Base-by-base conservation (phyloP, 2,113 vertebrate species). In the Pseudorhombus dupliciocellatus region DNA sequence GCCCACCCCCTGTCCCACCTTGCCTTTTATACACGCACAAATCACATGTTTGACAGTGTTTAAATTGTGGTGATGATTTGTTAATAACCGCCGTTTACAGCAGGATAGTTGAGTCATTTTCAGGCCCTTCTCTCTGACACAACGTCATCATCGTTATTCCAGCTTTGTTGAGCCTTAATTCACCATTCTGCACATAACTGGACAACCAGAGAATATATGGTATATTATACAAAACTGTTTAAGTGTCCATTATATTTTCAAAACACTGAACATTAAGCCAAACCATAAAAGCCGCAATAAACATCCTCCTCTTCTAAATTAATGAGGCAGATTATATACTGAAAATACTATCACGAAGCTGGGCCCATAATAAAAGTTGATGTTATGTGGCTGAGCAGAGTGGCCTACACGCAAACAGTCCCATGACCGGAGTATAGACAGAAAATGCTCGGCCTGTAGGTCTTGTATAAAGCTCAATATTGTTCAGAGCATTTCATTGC, bases 251-350 rank as follows among this genome's bases (percentile, higher is more conserved):
- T 61, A 44, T 55, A 58, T 80, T 84, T 83, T 75, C 75, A 58
- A 78, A 87, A 79, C 60, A 80, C 34, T 59, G 54, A 77, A 64
- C 64, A 77, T 28, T 63, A 76, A 66, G 71, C 66, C 57, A 65
- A 82, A 75, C 61, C 73, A 80, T 87, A 73, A 80, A 37, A 81
- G 34, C 69, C 25, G 77, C 75, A 66, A 70, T 85, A 88, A 87
- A 87, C 86, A 73, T 72, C 68, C 57, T 52, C 76, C 71, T 75
- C 76, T 60, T 84, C 80, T 72, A 76, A 90, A 83, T 86, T 86
- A 84, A 88, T 81, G 84, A 83, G 74, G 64, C 84, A 62, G 56
- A 77, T 56, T 18, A 12, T 70, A 53, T 59, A 72, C 77, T 81
- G 63, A 67, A 87, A 81, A 77, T 77, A 72, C 68, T 77, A 67